Conservation (phyloP, 2,888 invertebrate genomes). For the Microdon myrmicae region DNA sequence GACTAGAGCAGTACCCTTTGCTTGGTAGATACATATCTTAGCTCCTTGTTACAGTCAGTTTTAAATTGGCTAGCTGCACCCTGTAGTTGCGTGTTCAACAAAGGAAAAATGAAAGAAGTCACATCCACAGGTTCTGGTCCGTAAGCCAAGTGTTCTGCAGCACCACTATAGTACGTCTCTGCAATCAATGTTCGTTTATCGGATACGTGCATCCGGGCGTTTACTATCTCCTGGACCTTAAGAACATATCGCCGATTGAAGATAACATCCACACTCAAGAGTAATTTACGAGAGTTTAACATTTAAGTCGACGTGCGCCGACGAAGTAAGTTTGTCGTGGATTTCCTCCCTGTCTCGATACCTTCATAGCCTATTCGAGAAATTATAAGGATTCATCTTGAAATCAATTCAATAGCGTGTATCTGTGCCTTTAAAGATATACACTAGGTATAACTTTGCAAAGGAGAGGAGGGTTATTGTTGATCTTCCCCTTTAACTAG, state of each 20-base stretch:
- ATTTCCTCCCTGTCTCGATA: slow-evolving; percentile 1
- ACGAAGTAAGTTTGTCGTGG: slow-evolving; percentile 6
- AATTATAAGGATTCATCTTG: too few species aligned
- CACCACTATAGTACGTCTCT: slow-evolving; percentile 16
- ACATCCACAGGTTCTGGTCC: slow-evolving; percentile 19
- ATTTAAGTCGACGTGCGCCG: slow-evolving; percentile 40
- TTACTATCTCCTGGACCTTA: slow-evolving; percentile 46
- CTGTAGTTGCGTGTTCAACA: slow-evolving; percentile 26
- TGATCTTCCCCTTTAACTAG: too few species aligned
- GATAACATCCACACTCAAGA: slow-evolving; percentile 49
- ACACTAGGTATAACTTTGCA: too few species aligned
- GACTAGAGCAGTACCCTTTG: slow-evolving; percentile 9
- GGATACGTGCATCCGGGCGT: slow-evolving; percentile 18
- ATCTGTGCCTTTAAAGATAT: too few species aligned
- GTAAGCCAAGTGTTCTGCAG: slow-evolving; percentile 17
- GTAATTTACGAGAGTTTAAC: slow-evolving; percentile 47
- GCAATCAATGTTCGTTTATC: slow-evolving; percentile 33
- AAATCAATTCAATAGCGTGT: too few species aligned
- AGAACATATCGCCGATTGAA: slow-evolving; percentile 43
- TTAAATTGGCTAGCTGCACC: slow-evolving; percentile 28
- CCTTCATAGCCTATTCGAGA: too few species aligned
- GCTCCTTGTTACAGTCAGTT: slow-evolving; percentile 21
- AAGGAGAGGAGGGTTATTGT: too few species aligned
- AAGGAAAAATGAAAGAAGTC: slow-evolving; percentile 5
- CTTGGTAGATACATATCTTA: slow-evolving; percentile 16